Percentiles rank a stretch among this genome's conserved stretches.
Conservation (phyloP, 2,113 vertebrate species). For the Ascaphus truei region DNA sequence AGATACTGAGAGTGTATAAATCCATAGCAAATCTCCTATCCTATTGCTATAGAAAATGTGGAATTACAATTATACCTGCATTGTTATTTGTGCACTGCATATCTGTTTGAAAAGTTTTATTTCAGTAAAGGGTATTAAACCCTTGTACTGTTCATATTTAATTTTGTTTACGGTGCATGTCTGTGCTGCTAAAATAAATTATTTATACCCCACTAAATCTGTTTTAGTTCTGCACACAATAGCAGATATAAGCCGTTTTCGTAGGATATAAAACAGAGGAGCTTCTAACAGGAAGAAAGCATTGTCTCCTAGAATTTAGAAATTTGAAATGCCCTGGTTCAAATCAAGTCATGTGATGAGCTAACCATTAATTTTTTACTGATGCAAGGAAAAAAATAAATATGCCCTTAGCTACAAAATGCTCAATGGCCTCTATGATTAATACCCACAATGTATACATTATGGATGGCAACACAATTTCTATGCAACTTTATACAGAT, state of each 20-base stretch:
- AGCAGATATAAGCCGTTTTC: neutral
- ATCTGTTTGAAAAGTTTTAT: slow-evolving; percentile 24
- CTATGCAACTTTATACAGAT: slow-evolving; percentile 39
- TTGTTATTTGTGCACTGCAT: slow-evolving; percentile 25
- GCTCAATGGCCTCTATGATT: slow-evolving; percentile 34
- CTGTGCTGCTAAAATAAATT: neutral
- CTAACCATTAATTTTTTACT: slow-evolving; percentile 37
- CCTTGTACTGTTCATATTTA: neutral
- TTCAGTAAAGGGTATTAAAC: neutral
- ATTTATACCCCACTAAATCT: slow-evolving; percentile 9
- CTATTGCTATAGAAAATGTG: slow-evolving; percentile 20
- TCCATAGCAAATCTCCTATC: slow-evolving; percentile 34
- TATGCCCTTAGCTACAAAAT: slow-evolving; percentile 22
- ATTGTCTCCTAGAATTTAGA: slow-evolving; percentile 40
- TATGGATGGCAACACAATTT: slow-evolving; percentile 19
- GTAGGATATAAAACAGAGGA: neutral
- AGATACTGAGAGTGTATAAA: slow-evolving; percentile 35
- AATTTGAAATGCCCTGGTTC: slow-evolving; percentile 36
- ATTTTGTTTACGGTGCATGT: slow-evolving; percentile 7
- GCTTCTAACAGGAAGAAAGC: neutral
- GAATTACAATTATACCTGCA: slow-evolving; percentile 23
- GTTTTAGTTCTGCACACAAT: neutral
- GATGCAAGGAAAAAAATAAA: slow-evolving; percentile 40
- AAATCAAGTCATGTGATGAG: slow-evolving; percentile 42
- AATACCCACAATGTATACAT: slow-evolving; percentile 31